phyloP scores from a whole-genome alignment of 2,888 invertebrate species.

The Onchidella celtica region DNA sequence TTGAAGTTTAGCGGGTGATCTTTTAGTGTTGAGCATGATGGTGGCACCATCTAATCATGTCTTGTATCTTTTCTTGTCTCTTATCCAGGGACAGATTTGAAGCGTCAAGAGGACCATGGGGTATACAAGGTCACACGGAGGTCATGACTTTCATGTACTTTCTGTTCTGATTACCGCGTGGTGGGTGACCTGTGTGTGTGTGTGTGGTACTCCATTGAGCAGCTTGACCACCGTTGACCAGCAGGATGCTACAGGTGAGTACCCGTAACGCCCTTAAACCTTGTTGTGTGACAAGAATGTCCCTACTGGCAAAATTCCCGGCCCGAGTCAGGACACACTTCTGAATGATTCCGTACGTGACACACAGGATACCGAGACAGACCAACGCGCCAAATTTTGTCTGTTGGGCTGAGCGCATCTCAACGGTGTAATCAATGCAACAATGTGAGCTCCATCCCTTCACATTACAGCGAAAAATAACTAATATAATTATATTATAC shows the following conservation, averaged over 20 bases:
- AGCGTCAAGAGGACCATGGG: background rate
- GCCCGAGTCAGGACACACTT: too few relatives aligned
- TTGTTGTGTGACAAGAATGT: too few relatives aligned
- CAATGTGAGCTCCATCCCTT: too few relatives aligned
- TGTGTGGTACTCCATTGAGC: background rate
- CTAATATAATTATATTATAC: too few relatives aligned
- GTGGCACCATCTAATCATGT: background rate
- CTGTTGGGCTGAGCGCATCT: too few relatives aligned
- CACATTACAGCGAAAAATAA: too few relatives aligned
- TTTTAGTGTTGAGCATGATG: background rate
- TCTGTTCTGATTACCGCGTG: background rate
- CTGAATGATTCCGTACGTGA: too few relatives aligned
- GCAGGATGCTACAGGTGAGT: background rate
- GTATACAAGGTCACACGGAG: background rate
- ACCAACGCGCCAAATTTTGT: too few relatives aligned
- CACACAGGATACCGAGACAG: too few relatives aligned
- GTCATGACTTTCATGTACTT: background rate
- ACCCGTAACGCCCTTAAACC: background rate
- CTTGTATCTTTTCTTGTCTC: background rate
- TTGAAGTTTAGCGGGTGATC: background rate
- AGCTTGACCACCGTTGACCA: background rate
- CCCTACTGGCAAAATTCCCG: too few relatives aligned
- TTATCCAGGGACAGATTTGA: background rate
- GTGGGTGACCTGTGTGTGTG: background rate
- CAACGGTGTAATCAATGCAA: too few relatives aligned